Conservation (phyloP, 1,140 invertebrate species). For the Amphibalanus amphitrite region DNA sequence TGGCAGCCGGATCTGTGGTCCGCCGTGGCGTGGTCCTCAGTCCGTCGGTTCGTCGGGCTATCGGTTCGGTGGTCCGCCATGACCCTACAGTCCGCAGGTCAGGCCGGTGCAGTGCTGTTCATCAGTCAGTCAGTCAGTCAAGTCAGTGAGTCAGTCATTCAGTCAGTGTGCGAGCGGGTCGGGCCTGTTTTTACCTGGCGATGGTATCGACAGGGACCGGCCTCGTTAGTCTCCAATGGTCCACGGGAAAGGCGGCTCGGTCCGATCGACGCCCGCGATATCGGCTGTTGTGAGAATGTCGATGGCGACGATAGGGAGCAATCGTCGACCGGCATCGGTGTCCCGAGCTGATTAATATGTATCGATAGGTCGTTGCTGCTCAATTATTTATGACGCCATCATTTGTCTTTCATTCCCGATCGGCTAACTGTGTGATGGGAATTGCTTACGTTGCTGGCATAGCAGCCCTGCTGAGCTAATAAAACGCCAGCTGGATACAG, state of each 20-base stretch:
- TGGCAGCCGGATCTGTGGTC: no score
- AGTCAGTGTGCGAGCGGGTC: not conserved
- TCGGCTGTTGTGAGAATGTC: not conserved
- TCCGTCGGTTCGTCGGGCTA: no score
- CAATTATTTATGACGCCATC: constrained; percentile 1
- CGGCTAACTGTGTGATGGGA: not conserved
- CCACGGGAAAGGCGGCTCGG: not conserved
- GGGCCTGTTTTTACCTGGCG: not conserved
- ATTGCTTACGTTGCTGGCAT: not conserved
- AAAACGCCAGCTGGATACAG: not conserved
- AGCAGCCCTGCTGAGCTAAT: not conserved
- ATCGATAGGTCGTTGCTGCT: not conserved
- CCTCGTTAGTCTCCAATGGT: not conserved
- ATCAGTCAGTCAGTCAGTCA: no score
- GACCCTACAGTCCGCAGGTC: no score
- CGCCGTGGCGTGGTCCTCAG: no score
- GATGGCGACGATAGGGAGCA: not conserved
- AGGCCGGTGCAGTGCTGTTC: no score
- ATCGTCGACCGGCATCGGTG: not conserved
- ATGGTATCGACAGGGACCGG: not conserved
- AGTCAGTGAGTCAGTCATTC: no score
- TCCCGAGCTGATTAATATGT: not conserved
- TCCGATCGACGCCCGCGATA: not conserved
- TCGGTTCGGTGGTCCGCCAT: no score
- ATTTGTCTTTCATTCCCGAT: not conserved